Conservation (phyloP, 2,797 vertebrate genomes). For the Falco rusticolus region DNA sequence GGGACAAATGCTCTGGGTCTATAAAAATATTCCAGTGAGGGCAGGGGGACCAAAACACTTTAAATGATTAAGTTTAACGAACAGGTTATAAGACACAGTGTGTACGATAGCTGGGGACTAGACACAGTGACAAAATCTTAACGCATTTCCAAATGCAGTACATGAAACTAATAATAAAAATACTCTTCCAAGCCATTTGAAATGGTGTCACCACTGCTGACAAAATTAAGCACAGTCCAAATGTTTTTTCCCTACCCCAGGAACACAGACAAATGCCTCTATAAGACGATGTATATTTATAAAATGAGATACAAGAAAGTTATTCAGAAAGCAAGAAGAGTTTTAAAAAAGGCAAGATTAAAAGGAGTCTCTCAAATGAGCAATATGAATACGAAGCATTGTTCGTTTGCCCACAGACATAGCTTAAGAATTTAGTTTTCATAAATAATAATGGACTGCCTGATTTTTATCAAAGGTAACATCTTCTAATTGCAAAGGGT, state of each 20-base stretch:
- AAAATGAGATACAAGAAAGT: neutral
- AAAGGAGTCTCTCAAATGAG: neutral
- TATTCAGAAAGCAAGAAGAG: neutral
- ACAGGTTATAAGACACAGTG: rapidly evolving
- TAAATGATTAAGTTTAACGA: neutral
- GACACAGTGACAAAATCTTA: neutral
- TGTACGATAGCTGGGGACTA: neutral
- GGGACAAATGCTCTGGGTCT: neutral
- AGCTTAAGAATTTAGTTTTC: constrained; percentile 10
- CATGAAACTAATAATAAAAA: neutral
- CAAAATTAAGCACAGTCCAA: neutral
- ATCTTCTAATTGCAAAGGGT: neutral
- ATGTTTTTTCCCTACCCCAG: neutral
- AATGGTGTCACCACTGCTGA: neutral
- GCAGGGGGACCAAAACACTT: neutral
- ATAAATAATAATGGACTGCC: neutral
- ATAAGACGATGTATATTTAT: neutral
- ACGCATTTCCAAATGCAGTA: neutral
- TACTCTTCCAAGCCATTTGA: neutral
- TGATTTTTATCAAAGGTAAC: neutral
- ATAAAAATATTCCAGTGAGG: neutral
- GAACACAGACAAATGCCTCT: neutral
- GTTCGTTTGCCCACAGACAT: neutral
- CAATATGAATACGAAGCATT: neutral
- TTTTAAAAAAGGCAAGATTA: neutral